phyloP scores from a whole-genome alignment of 2,888 invertebrate genomes.

The Eilema sororculum region DNA sequence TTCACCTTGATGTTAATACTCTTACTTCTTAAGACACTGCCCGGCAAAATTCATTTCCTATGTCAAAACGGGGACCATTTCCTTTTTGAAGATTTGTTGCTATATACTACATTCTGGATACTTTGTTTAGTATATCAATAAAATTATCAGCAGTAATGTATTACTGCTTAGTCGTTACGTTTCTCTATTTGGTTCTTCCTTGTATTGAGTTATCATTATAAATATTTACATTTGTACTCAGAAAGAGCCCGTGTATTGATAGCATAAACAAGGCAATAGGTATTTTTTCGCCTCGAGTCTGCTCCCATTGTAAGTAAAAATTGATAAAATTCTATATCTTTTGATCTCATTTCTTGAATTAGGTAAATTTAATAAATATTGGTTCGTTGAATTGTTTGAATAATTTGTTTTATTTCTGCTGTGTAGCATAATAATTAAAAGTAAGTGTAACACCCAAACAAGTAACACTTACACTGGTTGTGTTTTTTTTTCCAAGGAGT shows the following conservation, averaged over 20 bases:
- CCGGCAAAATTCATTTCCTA: constrained; percentile 44
- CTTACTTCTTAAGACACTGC: neutral
- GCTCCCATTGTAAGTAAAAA: neutral
- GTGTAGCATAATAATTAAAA: no score
- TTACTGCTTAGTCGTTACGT: neutral
- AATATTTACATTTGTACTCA: neutral
- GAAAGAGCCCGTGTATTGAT: neutral
- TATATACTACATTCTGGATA: no score
- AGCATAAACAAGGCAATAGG: neutral
- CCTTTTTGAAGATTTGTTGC: neutral
- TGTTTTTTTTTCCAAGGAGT: no score
- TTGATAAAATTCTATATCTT: neutral
- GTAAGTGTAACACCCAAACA: no score
- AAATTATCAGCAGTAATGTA: neutral
- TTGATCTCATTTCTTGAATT: neutral
- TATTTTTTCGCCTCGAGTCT: neutral
- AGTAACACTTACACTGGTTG: no score
- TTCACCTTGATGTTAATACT: constrained; percentile 7
- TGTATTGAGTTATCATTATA: neutral
- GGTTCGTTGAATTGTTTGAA: no score
- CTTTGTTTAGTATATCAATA: neutral
- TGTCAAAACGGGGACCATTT: neutral
- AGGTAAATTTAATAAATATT: neutral
- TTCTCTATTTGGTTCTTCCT: neutral
- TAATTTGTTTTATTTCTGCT: no score